Conservation (phyloP, 2,888 invertebrate genomes). For the Clunio marinus region DNA sequence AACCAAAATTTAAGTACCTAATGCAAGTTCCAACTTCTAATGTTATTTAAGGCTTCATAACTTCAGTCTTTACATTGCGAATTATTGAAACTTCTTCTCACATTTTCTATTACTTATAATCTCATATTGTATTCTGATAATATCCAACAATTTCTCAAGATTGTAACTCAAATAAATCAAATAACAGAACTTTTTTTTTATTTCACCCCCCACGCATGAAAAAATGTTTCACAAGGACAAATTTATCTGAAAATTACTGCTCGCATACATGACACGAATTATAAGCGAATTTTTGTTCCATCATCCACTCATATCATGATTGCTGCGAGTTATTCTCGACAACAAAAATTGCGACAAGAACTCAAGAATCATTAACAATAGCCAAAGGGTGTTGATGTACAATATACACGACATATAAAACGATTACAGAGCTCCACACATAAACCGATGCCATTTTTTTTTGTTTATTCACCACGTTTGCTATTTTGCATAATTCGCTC, state of each 20-base stretch:
- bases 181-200: too few species aligned
- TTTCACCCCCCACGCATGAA: too few species aligned
- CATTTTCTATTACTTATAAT: too few species aligned
- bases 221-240: too few species aligned
- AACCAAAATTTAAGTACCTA: not conserved
- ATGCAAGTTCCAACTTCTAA: not conserved
- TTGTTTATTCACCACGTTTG: slow-evolving; percentile 13
- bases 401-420: slow-evolving; percentile 22
- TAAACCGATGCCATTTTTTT: not conserved
- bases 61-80: too few species aligned
- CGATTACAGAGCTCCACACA: slow-evolving; percentile 14
- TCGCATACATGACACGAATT: not conserved
- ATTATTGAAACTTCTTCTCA: too few species aligned
- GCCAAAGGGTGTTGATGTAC: slow-evolving; percentile 18
- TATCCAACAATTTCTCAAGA: too few species aligned
- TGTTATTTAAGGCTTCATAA: not conserved
- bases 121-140: too few species aligned
- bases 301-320: too few species aligned
- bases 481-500: slow-evolving; percentile 18
- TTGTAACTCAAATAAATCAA: too few species aligned
- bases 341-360: not conserved
- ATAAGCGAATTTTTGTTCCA: too few species aligned
- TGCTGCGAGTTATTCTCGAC: too few species aligned
- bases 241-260: not conserved
- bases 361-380: slow-evolving; percentile 8